These are phyloP conservation scores for Hypolimnas misippus DNA, from an alignment of 2,888 invertebrate species.

Conservation along the genomic window DNA sequence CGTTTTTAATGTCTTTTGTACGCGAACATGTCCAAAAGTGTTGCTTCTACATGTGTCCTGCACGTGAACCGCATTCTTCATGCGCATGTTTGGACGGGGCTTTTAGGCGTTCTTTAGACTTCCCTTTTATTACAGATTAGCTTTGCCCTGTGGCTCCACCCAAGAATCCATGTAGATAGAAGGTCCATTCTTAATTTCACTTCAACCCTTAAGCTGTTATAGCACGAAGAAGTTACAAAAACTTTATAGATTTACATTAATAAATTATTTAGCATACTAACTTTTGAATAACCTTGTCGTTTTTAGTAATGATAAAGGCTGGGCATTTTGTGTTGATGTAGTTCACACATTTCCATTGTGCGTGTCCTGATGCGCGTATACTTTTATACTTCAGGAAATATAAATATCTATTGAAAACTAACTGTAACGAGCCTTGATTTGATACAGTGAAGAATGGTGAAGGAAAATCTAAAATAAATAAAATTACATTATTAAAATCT, in stretches of 20 bases:
- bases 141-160: too few species aligned
- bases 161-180: too few species aligned
- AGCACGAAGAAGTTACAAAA: too few species aligned
- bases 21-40: too few species aligned
- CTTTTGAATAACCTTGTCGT: conserved; percentile 2
- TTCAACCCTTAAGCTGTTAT: too few species aligned
- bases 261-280: background rate
- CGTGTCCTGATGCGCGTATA: conserved; percentile 3
- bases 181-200: too few species aligned
- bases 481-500: background rate
- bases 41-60: too few species aligned
- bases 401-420: conserved; percentile 1
- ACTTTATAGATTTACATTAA: background rate
- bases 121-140: too few species aligned
- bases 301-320: background rate
- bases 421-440: conserved; percentile 5
- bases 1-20: too few species aligned
- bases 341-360: conserved; percentile 9
- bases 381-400: conserved; percentile 11
- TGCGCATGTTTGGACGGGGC: too few species aligned
- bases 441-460: conserved; percentile 5
- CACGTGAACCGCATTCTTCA: too few species aligned
- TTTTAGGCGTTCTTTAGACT: too few species aligned
- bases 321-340: background rate
- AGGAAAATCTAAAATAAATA: background rate